Base-by-base conservation (phyloP, 2,888 invertebrate species). In the Hemicrepidius hirtus region DNA sequence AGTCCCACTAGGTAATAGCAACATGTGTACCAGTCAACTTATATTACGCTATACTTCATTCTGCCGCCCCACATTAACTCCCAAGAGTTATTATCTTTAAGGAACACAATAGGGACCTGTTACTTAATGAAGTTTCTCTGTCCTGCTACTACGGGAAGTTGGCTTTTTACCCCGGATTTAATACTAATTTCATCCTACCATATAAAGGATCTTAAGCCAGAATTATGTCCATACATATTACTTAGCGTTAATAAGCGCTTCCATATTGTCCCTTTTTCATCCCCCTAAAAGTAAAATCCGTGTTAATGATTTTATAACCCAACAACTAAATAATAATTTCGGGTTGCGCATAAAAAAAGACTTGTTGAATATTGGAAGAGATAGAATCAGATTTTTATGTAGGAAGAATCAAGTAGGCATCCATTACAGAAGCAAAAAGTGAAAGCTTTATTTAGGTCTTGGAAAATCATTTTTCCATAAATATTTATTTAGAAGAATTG, bases 21-120 rank as follows among this genome's bases (percentile, higher is more conserved):
- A 80, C 82, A 82, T 81, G 82, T 82, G 82, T 82, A 82, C 76
- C 79, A 82, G 82, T 82, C 82, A 81, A 80, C 79, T 82, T 79
- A 75, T 77, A 82, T 83, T 82, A 82, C 75, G 75, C 77, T 74
- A 70, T 75, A 75, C 75, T 74, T 74, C 77, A 74, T 77, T 76
- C 78, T 67, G 75, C 75, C 76, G 75, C 75, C 77, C 77, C 75
- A 78, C 79, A 78, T 79, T 79, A 79, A 77, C 77, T 78, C 75
- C 77, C 74, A 74, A 77, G 76, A 77, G 76, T 78, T 76, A 78
- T 76, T 79, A 77, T 77, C 76, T 73, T 73, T 70, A 73, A 73
- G 73, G 66, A 73, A 73, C 73, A 73, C 73, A 68, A 73, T 69
- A 73, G 65, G 73, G 73, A 66, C 69, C 65, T 65, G 69, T 73